Conservation (phyloP, 2,888 invertebrate species). For the Hoplodrina ambigua region DNA sequence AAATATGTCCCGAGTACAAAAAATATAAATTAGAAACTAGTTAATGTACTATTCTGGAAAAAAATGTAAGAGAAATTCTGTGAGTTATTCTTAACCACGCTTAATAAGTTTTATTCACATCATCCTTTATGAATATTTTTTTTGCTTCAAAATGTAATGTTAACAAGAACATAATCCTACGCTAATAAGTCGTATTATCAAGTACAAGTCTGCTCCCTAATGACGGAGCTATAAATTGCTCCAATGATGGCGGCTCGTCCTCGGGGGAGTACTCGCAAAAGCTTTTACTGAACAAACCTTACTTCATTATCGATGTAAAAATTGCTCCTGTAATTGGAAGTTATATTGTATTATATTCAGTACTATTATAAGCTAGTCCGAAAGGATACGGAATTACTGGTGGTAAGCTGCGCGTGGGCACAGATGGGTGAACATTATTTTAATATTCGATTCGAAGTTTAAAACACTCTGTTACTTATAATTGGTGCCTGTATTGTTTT, state of each 20-base stretch:
- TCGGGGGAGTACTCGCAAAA: background rate
- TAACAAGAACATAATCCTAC: conserved; percentile 17
- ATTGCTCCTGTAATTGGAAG: background rate
- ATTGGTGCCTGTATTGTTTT: too few relatives aligned
- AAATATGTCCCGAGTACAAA: too few relatives aligned
- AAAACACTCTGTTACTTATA: too few relatives aligned
- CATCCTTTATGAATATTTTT: background rate
- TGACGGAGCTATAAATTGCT: conserved; percentile 23
- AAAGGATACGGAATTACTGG: too few relatives aligned
- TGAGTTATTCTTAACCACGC: background rate
- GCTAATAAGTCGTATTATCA: conserved; percentile 16
- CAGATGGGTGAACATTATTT: too few relatives aligned
- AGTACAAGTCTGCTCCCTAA: conserved; percentile 7
- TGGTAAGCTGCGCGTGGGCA: too few relatives aligned
- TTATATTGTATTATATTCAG: background rate
- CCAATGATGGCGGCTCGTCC: conserved; percentile 11
- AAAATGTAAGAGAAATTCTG: background rate
- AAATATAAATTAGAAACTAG: too few relatives aligned
- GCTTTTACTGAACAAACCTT: conserved; percentile 15
- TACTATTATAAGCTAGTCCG: background rate
- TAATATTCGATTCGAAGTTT: too few relatives aligned
- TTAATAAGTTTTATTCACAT: background rate
- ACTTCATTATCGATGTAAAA: conserved; percentile 26
- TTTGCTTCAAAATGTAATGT: conserved; percentile 1
- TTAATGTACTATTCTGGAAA: too few relatives aligned